These are phyloP conservation scores for Orthosia incerta DNA, from an alignment of 2,888 invertebrate species.

Conservation along the genomic window DNA sequence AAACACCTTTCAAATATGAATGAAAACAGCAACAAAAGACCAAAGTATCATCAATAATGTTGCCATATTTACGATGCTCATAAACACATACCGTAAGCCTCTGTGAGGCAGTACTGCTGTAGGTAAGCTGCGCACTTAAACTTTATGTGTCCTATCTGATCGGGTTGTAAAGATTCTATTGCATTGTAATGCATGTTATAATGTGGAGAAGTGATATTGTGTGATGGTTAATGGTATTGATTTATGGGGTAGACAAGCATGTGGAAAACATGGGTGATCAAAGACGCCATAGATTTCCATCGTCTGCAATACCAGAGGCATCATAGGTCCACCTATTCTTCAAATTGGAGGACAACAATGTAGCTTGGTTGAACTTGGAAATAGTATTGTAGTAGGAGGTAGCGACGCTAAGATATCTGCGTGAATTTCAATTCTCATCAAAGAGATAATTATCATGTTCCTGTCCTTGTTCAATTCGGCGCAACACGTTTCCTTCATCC, in stretches of 20 bases:
- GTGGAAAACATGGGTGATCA: neutral
- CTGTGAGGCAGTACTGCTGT: constrained; percentile 13
- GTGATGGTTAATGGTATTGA: neutral
- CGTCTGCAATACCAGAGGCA: too few species aligned
- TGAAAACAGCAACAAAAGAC: constrained; percentile 48
- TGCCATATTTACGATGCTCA: constrained; percentile 65
- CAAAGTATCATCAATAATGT: constrained; percentile 63
- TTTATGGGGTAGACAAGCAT: neutral
- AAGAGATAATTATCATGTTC: too few species aligned
- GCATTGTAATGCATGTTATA: constrained; percentile 45
- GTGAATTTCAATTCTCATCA: neutral
- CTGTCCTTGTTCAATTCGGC: too few species aligned
- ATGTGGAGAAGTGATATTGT: constrained; percentile 30
- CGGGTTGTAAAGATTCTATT: constrained; percentile 42
- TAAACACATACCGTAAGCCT: constrained; percentile 64
- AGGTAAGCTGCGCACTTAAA: constrained; percentile 41
- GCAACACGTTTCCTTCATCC: too few species aligned
- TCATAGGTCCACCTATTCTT: too few species aligned
- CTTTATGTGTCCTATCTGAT: constrained; percentile 50
- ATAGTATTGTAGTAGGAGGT: too few species aligned
- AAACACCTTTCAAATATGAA: constrained; percentile 12
- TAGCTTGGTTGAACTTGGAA: too few species aligned
- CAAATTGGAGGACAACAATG: too few species aligned
- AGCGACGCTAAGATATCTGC: neutral
- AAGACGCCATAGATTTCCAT: too few species aligned